Base-by-base conservation (phyloP, 2,113 vertebrate species). In the Dromas ardeola region DNA sequence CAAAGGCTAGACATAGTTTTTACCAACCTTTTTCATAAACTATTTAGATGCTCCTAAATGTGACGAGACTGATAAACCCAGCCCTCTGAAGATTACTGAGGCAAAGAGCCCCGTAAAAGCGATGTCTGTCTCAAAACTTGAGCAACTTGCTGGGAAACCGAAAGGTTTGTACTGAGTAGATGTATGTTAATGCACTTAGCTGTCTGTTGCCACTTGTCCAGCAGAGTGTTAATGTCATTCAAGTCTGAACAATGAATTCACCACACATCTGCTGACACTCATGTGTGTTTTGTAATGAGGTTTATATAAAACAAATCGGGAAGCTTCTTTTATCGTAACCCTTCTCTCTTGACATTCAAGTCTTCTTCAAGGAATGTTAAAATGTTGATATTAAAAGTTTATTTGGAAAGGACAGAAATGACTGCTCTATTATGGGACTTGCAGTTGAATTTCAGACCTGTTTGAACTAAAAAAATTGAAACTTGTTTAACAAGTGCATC, bases 151-250 rank as follows among this genome's bases (percentile, higher is more conserved):
- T 79, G 90, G 95, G 40, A 88, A 94, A 72, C 71, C 77, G 4
- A 96, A 88, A 83, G 98, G 98, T 98, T 96, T 72, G 98, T 95
- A 19, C 89, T 76, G 62, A 86, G 26, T 47, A 70, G 25, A 69
- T 69, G 8, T 40, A 15, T 71, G 27, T 92, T 70, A 70, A 87
- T 13, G 10, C 21, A 38, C 40, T 94, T 76, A 11, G 5, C 11
- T 85, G 5, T 43, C 27, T 61, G 16, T 58, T 72, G 36, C 34
- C 36, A 25, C 22, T 95, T 84, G 30, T 65, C 14, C 18, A 56
- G 42, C 1, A 0, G 11, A 56, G 27, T 30, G 22, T 88, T 70
- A 56, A 63, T 74, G 70, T 11, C 38, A 40, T 86, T 80, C 14
- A 61, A 63, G 9, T 52, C 23, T 49, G 34, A 88, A 79, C 36